A percentile compares a stretch with the other conserved stretches of the same genome.
Conservation (phyloP, 2,888 invertebrate species). For the Gortyna flavago region DNA sequence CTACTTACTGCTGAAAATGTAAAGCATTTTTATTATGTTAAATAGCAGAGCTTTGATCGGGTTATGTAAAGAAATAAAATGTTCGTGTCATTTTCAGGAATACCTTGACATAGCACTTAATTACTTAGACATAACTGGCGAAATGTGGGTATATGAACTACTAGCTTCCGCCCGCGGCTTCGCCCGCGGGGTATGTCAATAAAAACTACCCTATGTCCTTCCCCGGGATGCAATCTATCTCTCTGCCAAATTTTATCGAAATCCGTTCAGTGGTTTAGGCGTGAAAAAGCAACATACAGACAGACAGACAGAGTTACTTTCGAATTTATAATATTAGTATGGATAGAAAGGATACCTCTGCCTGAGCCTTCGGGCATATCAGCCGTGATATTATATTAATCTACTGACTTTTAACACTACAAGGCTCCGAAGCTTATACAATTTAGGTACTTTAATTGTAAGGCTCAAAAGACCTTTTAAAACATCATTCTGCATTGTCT, state of each 20-base stretch:
- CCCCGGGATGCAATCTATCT: no score
- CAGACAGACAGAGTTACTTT: no score
- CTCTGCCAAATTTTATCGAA: no score
- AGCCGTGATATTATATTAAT: neutral
- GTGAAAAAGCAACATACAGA: no score
- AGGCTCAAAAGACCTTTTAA: no score
- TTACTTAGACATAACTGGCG: neutral
- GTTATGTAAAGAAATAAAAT: neutral
- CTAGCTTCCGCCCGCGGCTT: no score
- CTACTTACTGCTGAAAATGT: neutral
- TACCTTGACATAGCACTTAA: neutral
- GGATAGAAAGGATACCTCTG: neutral
- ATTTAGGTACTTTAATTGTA: neutral
- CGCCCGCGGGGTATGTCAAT: no score
- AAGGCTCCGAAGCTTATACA: neutral
- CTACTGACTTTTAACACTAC: neutral
- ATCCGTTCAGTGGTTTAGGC: no score
- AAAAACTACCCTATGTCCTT: no score
- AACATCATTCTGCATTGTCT: no score
- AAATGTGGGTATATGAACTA: neutral
- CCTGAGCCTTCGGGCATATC: neutral
- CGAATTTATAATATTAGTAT: no score
- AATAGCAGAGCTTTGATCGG: neutral
- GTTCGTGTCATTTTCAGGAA: neutral
- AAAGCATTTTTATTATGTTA: neutral